Conservation (phyloP, 2,888 invertebrate species). For the Hymenopus coronatus region DNA sequence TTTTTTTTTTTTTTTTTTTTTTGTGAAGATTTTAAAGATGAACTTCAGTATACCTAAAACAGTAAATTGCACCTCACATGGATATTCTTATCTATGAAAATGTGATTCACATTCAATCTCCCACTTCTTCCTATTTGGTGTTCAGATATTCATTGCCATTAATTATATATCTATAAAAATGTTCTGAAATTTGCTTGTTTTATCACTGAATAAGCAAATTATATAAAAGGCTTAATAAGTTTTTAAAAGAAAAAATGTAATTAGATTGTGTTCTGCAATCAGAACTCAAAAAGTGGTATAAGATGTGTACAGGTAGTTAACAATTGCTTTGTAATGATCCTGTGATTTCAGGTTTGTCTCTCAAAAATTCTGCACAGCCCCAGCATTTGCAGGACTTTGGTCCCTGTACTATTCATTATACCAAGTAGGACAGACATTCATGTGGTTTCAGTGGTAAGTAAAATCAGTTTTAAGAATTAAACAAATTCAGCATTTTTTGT, state of each 20-base stretch:
- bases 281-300: too few species aligned
- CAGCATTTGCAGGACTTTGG: conserved; percentile 64
- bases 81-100: too few species aligned
- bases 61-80: too few species aligned
- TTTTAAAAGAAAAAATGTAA: neutral
- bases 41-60: too few species aligned
- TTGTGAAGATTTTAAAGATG: too few species aligned
- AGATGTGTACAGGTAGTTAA: neutral
- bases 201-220: too few species aligned
- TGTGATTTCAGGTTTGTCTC: conserved; percentile 53
- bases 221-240: neutral
- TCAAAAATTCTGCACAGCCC: conserved; percentile 58
- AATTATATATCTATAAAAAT: too few species aligned
- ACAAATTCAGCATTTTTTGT: neutral
- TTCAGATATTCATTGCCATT: too few species aligned
- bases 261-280: neutral
- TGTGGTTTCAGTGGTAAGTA: conserved; percentile 70
- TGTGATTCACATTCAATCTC: too few species aligned
- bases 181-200: too few species aligned
- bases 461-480: neutral
- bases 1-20: too few species aligned
- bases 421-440: conserved; percentile 72
- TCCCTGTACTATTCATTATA: conserved; percentile 69
- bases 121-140: too few species aligned
- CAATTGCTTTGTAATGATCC: neutral